Conservation (phyloP, 2,113 vertebrate species). For the Pogonocichla stellata region DNA sequence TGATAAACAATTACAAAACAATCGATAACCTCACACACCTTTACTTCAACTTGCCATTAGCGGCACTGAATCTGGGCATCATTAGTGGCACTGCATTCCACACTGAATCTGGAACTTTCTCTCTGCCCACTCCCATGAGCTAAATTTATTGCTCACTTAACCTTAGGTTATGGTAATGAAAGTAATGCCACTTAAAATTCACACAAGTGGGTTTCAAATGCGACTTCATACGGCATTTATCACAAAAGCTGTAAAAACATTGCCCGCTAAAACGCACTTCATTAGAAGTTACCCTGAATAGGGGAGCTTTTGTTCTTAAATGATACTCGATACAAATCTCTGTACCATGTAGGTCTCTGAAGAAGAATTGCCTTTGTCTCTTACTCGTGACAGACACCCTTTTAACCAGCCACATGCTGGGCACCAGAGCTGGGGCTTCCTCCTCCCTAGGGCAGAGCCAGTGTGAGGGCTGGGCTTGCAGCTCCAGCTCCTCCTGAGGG, state of each 20-base stretch:
- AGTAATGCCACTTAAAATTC: slow-evolving; percentile 11
- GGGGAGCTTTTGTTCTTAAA: not conserved
- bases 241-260: not conserved
- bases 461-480: not conserved
- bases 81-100: not conserved
- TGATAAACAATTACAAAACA: not conserved
- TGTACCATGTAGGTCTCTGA: not conserved
- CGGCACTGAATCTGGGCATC: not conserved
- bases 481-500: not conserved
- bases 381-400: not conserved
- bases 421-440: not conserved
- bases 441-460: not conserved
- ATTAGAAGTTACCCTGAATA: not conserved
- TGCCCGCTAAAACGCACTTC: not conserved
- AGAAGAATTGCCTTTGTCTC: not conserved
- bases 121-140: not conserved
- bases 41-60: not conserved
- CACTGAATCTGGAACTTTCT: not conserved
- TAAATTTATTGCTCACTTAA: slow-evolving; percentile 12
- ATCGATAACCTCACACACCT: not conserved
- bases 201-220: not conserved
- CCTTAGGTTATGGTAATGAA: not conserved
- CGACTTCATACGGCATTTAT: not conserved
- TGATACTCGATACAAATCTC: not conserved
- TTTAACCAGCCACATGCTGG: not conserved